Evolutionary conservation across 2,113 vertebrate species (phyloP), one percentile per base, ranked within the genome.

Genomic region (Chionodraco myersi): DNA sequence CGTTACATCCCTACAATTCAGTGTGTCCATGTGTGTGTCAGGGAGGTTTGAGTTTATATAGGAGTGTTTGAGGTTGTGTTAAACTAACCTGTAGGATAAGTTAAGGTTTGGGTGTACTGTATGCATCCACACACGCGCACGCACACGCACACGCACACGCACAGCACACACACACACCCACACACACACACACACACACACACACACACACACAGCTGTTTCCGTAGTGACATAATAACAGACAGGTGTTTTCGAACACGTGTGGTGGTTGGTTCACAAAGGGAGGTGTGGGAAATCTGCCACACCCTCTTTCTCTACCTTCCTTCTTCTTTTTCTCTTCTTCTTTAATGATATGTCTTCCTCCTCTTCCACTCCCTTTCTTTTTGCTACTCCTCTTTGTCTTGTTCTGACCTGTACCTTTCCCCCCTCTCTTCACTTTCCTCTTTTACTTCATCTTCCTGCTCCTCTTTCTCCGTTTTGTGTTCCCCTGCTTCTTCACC

Each of bases 181-280:
- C 26, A 26, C 26, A 2, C 26, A 26, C 26, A 2, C 26, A 26
- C 26, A 2, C 26, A 26, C 26, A 2, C 26, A 26, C 26, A 2
- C 26, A 26, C 26, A 2, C 26, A 26, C 14, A 23, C 65, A 62
- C 57, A 57, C 58, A 71, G 59, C 51, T 62, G 70, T 82, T 75
- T 68, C 61, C 6, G 3, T 15, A 44, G 71, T 65, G 78, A 69
- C 6, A 47, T 73, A 26, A 62, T 58, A 52, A 64, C 77, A 68
- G 69, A 64, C 75, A 64, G 79, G 75, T 86, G 80, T 54, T 58
- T 68, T 62, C 44, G 52, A 61, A 75, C 75, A 74, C 69, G 78
- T 81, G 74, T 14, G 1, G 47, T 6, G 54, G 41, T n/a, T 10
- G 53, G 6, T 51, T 30, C 9, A 10, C n/a, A 12, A n/a, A n/a